Evolutionary conservation across 2,113 vertebrate species (phyloP).

Genomic region (Delphinus delphis): DNA sequence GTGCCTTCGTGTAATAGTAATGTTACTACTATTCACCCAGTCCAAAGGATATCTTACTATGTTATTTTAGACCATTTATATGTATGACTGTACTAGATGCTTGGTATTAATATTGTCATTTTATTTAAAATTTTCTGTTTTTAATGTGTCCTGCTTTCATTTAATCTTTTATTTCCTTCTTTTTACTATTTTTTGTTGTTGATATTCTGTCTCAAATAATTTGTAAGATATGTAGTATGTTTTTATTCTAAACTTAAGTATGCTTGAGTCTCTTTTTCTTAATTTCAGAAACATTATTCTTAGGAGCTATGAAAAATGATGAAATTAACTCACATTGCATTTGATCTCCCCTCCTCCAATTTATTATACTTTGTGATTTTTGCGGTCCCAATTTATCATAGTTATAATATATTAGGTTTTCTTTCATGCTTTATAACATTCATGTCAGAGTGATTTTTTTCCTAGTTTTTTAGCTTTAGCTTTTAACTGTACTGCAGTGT

Average conservation of each 20-base stretch:
- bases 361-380: conserved; percentile 6
- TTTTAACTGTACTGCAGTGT: neutral
- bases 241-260: neutral
- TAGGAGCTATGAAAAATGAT: neutral
- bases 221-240: neutral
- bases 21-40: neutral
- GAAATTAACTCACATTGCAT: neutral
- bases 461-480: neutral
- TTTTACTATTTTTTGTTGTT: neutral
- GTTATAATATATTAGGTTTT: neutral
- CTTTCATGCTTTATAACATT: neutral
- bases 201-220: neutral
- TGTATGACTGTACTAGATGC: neutral
- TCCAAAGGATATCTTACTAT: neutral
- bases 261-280: neutral
- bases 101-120: neutral
- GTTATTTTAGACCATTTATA: neutral
- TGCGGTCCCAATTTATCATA: neutral
- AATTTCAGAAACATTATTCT: neutral
- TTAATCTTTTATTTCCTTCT: neutral
- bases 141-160: neutral
- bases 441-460: neutral
- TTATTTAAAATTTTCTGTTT: neutral
- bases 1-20: neutral
- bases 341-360: neutral